A percentile compares a stretch with the other conserved stretches of the same genome.
Conservation (phyloP, 1,140 invertebrate species). For the Gerris buenoi region DNA sequence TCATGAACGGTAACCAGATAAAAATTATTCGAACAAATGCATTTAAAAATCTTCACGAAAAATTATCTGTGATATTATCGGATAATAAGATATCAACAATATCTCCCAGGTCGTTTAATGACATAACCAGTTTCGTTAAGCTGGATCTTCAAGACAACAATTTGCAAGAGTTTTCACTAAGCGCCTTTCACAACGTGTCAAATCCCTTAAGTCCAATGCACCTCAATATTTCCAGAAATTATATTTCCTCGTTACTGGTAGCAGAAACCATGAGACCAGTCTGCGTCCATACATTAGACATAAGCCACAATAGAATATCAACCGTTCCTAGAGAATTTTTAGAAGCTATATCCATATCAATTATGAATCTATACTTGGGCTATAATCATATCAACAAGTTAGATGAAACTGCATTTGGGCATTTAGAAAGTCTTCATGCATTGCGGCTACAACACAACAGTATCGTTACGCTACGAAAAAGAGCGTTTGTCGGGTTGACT, state of each 20-base stretch:
- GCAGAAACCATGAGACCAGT: slow-evolving; percentile 34
- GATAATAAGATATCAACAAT: slow-evolving; percentile 47
- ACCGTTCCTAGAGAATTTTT: slow-evolving; percentile 48
- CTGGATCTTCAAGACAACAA: slow-evolving; percentile 58
- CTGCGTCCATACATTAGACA: slow-evolving; percentile 48
- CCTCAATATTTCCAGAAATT: slow-evolving; percentile 53
- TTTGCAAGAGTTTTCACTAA: slow-evolving; percentile 45
- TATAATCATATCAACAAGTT: slow-evolving; percentile 56
- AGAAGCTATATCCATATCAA: slow-evolving; percentile 38
- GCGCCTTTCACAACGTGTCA: slow-evolving; percentile 48
- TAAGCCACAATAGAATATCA: slow-evolving; percentile 48
- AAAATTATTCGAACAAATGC: slow-evolving; percentile 36
- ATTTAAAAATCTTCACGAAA: slow-evolving; percentile 48
- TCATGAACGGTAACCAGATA: slow-evolving; percentile 55
- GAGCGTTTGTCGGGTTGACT: slow-evolving; percentile 55
- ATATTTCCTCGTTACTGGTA: slow-evolving; percentile 41
- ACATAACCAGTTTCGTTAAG: slow-evolving; percentile 48
- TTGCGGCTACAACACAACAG: slow-evolving; percentile 58
- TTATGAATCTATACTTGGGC: slow-evolving; percentile 50
- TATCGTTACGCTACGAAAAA: slow-evolving; percentile 50
- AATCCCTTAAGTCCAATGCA: slow-evolving; percentile 40
- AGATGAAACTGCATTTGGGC: slow-evolving; percentile 51
- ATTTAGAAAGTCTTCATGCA: slow-evolving; percentile 50
- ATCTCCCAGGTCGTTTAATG: slow-evolving; percentile 43
- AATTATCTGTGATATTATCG: slow-evolving; percentile 51